These are phyloP conservation scores for Myodes glareolus DNA, from an alignment of 2,113 vertebrate genomes.

Conservation along the genomic window DNA sequence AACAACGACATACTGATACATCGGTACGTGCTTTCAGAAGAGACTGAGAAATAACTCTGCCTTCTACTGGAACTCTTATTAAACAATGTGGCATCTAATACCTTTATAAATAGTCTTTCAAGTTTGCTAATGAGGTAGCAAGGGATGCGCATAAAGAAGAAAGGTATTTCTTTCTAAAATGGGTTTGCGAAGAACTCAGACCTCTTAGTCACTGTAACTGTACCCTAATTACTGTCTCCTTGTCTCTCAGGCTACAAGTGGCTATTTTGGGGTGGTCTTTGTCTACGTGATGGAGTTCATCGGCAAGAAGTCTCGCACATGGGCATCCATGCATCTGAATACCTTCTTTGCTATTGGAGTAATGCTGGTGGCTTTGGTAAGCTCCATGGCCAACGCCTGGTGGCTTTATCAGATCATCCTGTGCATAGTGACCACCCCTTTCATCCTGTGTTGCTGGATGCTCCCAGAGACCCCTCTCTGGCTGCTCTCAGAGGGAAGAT, in stretches of 20 bases:
- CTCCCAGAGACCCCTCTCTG: conserved; percentile 97
- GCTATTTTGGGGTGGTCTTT: conserved; percentile 96
- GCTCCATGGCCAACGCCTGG: conserved; percentile 93
- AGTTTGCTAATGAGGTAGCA: neutral
- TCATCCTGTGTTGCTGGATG: conserved; percentile 95
- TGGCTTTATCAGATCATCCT: conserved; percentile 96
- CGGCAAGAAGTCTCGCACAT: conserved; percentile 93
- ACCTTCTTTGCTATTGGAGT: conserved; percentile 94
- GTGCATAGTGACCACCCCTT: conserved; percentile 91
- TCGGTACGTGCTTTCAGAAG: neutral
- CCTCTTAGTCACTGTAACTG: neutral
- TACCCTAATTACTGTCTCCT: neutral
- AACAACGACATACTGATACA: neutral
- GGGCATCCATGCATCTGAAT: conserved; percentile 96
- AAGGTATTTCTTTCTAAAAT: neutral
- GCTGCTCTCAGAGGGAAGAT: conserved; percentile 91
- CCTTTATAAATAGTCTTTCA: neutral
- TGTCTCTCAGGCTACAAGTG: conserved; percentile 91
- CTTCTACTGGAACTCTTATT: neutral
- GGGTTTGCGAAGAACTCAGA: neutral
- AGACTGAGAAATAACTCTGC: neutral
- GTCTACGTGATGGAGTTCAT: conserved; percentile 97
- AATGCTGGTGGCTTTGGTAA: conserved; percentile 93
- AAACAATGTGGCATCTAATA: neutral
- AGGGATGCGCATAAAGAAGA: neutral